phyloP scores from a whole-genome alignment of 2,888 invertebrate species.

The Corythucha ciliata region DNA sequence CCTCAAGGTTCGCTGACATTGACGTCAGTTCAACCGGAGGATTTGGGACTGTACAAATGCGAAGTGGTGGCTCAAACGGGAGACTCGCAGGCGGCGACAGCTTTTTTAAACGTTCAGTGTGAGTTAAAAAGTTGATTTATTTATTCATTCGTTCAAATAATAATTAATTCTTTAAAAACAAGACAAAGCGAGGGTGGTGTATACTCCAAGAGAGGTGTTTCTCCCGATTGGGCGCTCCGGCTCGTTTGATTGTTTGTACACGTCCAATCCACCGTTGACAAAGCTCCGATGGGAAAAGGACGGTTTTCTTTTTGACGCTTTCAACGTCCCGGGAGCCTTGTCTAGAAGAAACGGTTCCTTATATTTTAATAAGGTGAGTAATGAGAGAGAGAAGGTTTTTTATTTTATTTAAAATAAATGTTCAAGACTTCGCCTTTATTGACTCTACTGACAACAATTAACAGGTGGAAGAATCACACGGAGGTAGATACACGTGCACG shows the following conservation, averaged over 20 bases:
- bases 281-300: conserved; percentile 90
- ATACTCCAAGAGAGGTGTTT: conserved; percentile 73
- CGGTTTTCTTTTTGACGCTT: conserved; percentile 80
- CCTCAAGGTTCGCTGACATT: conserved; percentile 73
- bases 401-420: conserved; percentile 2
- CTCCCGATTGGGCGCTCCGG: conserved; percentile 75
- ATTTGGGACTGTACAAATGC: conserved; percentile 81
- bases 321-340: conserved; percentile 77
- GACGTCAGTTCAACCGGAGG: conserved; percentile 65
- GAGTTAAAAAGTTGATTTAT: conserved; percentile 43
- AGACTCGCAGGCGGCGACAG: conserved; percentile 67
- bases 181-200: conserved; percentile 88
- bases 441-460: background rate
- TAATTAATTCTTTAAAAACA: conserved; percentile 33
- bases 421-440: background rate
- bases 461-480: conserved; percentile 68
- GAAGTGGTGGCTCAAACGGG: conserved; percentile 63
- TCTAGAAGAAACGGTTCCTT: conserved; percentile 76
- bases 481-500: conserved; percentile 82
- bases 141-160: background rate
- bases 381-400: background rate
- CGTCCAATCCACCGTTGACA: conserved; percentile 82
- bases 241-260: conserved; percentile 80
- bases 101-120: conserved; percentile 90
- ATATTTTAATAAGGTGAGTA: conserved; percentile 56